A percentile compares a stretch with the other conserved stretches of the same genome.
These are phyloP conservation scores for Smutsia gigantea DNA, from an alignment of 2,797 vertebrate species.

Conservation along the genomic window DNA sequence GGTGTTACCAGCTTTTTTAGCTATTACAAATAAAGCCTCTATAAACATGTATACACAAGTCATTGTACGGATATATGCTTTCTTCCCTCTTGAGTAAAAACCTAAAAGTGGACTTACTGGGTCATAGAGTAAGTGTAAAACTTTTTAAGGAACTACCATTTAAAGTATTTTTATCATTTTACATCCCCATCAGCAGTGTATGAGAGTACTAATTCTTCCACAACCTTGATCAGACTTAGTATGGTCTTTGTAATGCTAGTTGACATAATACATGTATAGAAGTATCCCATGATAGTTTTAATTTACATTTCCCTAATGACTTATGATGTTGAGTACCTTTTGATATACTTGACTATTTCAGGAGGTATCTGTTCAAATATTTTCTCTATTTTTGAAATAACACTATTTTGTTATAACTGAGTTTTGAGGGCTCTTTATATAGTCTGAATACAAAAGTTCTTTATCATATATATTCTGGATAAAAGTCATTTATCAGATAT, in stretches of 20 bases:
- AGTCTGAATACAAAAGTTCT: neutral
- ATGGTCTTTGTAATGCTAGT: neutral
- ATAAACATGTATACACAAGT: neutral
- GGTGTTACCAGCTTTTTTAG: neutral
- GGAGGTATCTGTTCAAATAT: neutral
- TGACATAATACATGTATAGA: neutral
- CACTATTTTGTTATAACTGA: neutral
- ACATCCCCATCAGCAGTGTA: neutral
- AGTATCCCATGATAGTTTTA: neutral
- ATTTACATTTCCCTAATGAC: neutral
- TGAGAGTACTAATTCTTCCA: neutral
- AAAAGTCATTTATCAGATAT: neutral
- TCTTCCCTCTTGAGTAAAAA: neutral
- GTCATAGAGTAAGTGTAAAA: neutral
- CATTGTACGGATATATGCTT: neutral
- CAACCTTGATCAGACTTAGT: neutral
- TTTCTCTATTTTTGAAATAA: conserved; percentile 42
- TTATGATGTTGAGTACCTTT: neutral
- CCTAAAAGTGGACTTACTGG: neutral
- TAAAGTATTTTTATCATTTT: conserved; percentile 6
- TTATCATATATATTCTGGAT: neutral
- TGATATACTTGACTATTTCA: neutral
- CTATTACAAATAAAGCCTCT: conserved; percentile 4
- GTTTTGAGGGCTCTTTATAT: neutral
- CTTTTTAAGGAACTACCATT: neutral